Evolutionary conservation across 2,113 vertebrate species (phyloP).

Genomic region (Pagrus major): DNA sequence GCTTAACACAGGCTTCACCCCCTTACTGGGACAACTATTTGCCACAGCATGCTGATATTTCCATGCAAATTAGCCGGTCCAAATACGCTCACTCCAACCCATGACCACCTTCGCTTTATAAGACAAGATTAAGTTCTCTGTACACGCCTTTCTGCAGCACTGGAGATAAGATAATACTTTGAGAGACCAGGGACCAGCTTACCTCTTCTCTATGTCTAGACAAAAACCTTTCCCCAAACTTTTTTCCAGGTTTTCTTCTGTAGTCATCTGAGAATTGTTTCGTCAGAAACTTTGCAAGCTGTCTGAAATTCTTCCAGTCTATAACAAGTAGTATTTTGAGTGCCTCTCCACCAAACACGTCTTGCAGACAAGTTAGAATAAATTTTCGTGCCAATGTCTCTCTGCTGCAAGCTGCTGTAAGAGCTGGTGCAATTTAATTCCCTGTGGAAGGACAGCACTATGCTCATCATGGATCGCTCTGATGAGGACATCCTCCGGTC

Average conservation of each 20-base stretch:
- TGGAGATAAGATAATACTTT: background rate
- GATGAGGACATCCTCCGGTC: background rate
- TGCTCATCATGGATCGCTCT: background rate
- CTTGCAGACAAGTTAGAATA: background rate
- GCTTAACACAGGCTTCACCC: background rate
- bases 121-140: background rate
- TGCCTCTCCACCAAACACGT: background rate
- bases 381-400: background rate
- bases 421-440: background rate
- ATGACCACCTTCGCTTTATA: background rate
- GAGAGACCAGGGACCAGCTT: background rate
- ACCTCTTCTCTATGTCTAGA: background rate
- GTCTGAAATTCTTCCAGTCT: background rate
- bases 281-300: background rate
- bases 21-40: background rate
- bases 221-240: background rate
- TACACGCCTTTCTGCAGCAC: background rate
- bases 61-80: background rate
- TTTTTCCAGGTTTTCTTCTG: background rate
- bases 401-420: background rate
- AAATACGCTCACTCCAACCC: background rate
- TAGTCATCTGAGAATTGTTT: background rate
- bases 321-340: background rate
- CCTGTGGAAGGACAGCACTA: background rate
- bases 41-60: background rate